Conservation (phyloP, 2,888 invertebrate species). For the Platycheirus albimanus region DNA sequence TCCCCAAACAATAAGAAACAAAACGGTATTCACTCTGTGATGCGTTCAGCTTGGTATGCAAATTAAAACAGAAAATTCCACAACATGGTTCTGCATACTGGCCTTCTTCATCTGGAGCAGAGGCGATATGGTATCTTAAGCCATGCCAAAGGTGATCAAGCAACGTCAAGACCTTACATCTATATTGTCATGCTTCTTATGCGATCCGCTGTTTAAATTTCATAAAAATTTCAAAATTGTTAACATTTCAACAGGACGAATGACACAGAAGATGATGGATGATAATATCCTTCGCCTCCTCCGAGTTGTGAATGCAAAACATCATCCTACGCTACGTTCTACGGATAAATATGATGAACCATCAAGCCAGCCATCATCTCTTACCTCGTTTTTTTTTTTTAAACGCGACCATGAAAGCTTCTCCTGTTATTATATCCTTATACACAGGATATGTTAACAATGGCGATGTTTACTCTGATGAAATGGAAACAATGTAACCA, state of each 20-base stretch:
- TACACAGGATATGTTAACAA: constrained; percentile 43
- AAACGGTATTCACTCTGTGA: neutral
- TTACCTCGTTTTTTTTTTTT: constrained; percentile 23
- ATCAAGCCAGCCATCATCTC: constrained; percentile 9
- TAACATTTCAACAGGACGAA: constrained; percentile 19
- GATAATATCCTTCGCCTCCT: constrained; percentile 26
- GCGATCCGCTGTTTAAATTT: constrained; percentile 54
- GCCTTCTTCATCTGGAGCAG: constrained; percentile 24
- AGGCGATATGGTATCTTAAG: constrained; percentile 7
- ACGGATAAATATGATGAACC: neutral
- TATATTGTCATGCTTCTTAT: constrained; percentile 10
- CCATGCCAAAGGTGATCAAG: constrained; percentile 26
- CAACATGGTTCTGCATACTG: constrained; percentile 19
- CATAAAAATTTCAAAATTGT: constrained; percentile 39
- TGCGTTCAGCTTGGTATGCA: constrained; percentile 39
- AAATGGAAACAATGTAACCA: constrained; percentile 67
- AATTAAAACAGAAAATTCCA: constrained; percentile 31
- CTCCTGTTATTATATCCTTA: constrained; percentile 4
- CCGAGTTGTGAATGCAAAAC: constrained; percentile 6
- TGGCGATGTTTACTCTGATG: constrained; percentile 45
- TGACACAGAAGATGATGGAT: constrained; percentile 39
- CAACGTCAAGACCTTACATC: neutral
- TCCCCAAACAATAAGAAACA: neutral
- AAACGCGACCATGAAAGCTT: constrained; percentile 34
- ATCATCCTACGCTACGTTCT: neutral